Evolutionary conservation across 1,140 invertebrate genomes (phyloP).

Genomic region (Andricus grossulariae): DNA sequence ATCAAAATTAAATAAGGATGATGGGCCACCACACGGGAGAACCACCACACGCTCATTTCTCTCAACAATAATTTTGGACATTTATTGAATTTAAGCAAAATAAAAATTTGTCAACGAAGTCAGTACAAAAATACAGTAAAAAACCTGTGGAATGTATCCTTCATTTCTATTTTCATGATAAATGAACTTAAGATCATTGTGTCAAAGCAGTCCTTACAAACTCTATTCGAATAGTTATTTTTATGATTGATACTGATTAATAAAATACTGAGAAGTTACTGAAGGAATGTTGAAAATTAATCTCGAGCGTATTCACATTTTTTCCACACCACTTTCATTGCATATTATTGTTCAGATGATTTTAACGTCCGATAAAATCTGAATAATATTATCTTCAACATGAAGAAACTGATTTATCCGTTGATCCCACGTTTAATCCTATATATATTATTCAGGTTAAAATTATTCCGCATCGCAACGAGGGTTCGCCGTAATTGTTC

Average conservation of each 20-base stretch:
- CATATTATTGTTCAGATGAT: neutral
- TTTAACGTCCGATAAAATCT: neutral
- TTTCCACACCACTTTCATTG: neutral
- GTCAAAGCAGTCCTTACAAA: neutral
- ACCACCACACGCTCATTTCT: conserved; percentile 73
- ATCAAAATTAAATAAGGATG: conserved; percentile 85
- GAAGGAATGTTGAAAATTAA: neutral
- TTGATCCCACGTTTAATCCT: no score
- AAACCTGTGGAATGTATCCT: neutral
- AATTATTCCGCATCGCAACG: neutral
- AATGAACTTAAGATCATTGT: neutral
- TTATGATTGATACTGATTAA: neutral
- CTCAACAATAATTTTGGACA: neutral
- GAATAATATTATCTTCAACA: neutral
- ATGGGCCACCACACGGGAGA: conserved; percentile 82
- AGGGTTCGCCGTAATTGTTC: neutral
- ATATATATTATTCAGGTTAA: neutral
- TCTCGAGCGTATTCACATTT: neutral
- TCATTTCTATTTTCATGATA: neutral
- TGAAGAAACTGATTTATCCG: neutral
- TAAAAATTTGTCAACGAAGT: neutral
- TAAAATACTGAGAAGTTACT: neutral
- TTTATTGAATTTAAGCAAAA: neutral
- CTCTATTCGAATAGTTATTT: neutral
- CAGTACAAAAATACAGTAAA: neutral